Conservation (phyloP, 2,113 vertebrate genomes). For the Aphelocoma coerulescens region DNA sequence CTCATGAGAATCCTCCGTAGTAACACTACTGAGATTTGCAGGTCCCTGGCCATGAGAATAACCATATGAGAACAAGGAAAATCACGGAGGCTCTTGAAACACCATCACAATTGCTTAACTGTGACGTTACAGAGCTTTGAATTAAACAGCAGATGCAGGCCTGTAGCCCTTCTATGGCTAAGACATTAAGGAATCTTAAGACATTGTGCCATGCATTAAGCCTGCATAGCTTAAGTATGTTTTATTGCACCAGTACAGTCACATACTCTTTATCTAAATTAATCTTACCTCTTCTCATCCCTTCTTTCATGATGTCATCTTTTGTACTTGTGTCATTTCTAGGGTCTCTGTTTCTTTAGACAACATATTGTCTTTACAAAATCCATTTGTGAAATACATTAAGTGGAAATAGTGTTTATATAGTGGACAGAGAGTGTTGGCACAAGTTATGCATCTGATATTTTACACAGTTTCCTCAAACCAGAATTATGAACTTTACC, state of each 20-base stretch:
- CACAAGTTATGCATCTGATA: neutral
- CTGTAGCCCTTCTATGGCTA: neutral
- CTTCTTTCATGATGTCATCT: neutral
- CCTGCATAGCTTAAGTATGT: neutral
- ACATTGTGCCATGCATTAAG: neutral
- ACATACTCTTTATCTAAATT: neutral
- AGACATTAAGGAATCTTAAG: neutral
- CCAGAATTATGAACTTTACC: neutral
- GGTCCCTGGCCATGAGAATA: neutral
- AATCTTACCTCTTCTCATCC: rapidly evolving
- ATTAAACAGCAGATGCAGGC: neutral
- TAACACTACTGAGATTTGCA: neutral
- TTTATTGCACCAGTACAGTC: neutral
- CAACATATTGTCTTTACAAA: neutral
- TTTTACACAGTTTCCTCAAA: neutral
- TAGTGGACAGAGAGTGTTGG: neutral
- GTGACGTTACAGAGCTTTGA: neutral
- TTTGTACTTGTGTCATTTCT: neutral
- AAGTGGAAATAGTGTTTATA: neutral
- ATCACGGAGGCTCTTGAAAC: neutral
- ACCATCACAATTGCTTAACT: neutral
- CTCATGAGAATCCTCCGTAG: neutral
- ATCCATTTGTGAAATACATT: neutral
- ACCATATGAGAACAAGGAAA: neutral
- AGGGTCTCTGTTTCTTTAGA: neutral